Conservation (phyloP, 2,888 invertebrate species). For the Tipula confusa region DNA sequence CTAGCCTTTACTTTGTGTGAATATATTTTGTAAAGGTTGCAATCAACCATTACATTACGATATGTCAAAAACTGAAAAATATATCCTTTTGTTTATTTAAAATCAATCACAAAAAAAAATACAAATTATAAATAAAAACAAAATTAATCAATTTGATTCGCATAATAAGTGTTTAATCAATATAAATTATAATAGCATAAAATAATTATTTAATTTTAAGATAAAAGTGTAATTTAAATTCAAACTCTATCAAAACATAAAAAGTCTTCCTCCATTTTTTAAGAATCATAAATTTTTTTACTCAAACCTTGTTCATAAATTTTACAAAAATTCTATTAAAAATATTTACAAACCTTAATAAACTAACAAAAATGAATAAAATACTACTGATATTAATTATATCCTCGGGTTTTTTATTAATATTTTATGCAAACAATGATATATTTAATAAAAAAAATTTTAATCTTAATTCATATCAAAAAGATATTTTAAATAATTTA, state of each 20-base stretch:
- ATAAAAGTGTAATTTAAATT: neutral
- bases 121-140: neutral
- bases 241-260: neutral
- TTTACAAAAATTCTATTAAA: slow-evolving; percentile 26
- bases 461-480: slow-evolving; percentile 34
- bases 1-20: neutral
- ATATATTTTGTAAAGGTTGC: neutral
- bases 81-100: neutral
- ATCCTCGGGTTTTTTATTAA: slow-evolving; percentile 43
- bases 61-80: neutral
- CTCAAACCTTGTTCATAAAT: neutral
- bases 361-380: slow-evolving; percentile 42
- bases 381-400: slow-evolving; percentile 43
- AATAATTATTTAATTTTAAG: neutral
- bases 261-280: neutral
- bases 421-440: slow-evolving; percentile 45
- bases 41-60: neutral
- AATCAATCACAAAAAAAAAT: neutral
- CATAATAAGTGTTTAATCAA: neutral
- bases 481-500: slow-evolving; percentile 31
- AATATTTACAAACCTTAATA: slow-evolving; percentile 27
- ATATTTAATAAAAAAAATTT: slow-evolving; percentile 38
- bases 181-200: neutral
- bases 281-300: neutral
- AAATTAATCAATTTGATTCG: neutral